A percentile compares a stretch with the other conserved stretches of the same genome.
Evolutionary conservation across 2,888 invertebrate species (phyloP).

Genomic region (Parthenolecanium corni): DNA sequence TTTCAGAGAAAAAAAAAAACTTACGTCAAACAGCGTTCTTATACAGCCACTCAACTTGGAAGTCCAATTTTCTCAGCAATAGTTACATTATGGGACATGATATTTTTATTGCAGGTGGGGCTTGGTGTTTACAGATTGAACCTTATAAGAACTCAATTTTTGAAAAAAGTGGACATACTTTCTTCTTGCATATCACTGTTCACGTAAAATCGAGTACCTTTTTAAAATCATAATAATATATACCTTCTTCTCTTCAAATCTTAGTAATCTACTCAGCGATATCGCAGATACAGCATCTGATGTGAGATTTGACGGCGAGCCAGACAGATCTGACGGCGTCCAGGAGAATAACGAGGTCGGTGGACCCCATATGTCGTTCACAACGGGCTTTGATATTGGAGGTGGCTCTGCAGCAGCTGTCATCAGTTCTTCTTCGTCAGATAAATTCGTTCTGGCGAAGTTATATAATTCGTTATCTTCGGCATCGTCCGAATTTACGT

Average conservation of each 20-base stretch:
- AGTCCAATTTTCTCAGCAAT: too few relatives aligned
- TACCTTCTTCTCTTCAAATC: conserved; percentile 20
- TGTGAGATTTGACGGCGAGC: conserved; percentile 9
- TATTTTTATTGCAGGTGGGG: too few relatives aligned
- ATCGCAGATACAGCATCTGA: conserved; percentile 12
- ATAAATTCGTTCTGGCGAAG: conserved; percentile 8
- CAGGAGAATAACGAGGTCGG: conserved; percentile 7
- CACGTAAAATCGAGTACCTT: background rate
- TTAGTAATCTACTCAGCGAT: conserved; percentile 12
- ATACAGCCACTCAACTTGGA: too few relatives aligned
- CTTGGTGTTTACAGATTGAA: too few relatives aligned
- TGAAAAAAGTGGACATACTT: too few relatives aligned
- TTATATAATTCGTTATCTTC: conserved; percentile 9
- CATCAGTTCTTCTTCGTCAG: conserved; percentile 9
- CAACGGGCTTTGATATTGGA: background rate
- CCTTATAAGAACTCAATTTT: too few relatives aligned
- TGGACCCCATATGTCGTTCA: conserved; percentile 14
- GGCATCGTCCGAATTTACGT: conserved; percentile 11
- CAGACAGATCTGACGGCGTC: conserved; percentile 12
- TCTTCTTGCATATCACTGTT: too few relatives aligned
- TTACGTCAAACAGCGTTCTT: too few relatives aligned
- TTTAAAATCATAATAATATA: background rate
- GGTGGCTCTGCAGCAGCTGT: background rate
- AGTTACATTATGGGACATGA: too few relatives aligned
- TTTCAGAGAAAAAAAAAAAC: too few relatives aligned